Conservation (phyloP, 2,113 vertebrate species). For the Nestor notabilis region DNA sequence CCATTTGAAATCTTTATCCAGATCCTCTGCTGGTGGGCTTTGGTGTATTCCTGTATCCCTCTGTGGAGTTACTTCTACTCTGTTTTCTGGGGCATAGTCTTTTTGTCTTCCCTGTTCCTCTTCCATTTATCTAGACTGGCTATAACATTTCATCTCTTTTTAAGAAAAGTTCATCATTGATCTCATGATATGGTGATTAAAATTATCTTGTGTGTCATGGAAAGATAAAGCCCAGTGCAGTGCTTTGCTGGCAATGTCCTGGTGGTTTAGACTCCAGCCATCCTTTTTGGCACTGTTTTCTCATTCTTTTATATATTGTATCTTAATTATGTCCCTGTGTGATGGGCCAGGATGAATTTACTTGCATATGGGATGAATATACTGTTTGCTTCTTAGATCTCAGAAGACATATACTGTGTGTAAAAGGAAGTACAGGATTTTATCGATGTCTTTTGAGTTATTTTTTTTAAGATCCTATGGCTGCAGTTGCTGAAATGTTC, state of each 20-base stretch:
- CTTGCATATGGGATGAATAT: neutral
- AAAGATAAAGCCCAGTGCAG: neutral
- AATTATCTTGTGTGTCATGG: neutral
- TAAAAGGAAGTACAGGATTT: neutral
- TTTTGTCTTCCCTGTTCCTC: neutral
- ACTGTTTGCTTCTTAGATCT: neutral
- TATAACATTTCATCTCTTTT: neutral
- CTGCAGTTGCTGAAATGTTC: neutral
- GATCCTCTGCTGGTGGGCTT: neutral
- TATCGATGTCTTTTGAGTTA: neutral
- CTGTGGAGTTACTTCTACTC: neutral
- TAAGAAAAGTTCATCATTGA: neutral
- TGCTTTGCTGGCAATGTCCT: neutral
- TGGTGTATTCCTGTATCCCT: fast-evolving
- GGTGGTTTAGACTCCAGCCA: neutral
- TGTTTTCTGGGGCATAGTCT: neutral
- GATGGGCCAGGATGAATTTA: neutral
- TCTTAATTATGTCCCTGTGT: neutral
- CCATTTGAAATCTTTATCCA: neutral
- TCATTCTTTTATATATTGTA: neutral
- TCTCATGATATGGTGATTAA: neutral
- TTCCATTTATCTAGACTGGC: neutral
- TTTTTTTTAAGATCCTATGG: neutral
- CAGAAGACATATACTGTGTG: fast-evolving
- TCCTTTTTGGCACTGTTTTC: neutral